Evolutionary conservation across 35 echinoderm and acorn worm species (phyloP).

Genomic region (Patiria miniata): DNA sequence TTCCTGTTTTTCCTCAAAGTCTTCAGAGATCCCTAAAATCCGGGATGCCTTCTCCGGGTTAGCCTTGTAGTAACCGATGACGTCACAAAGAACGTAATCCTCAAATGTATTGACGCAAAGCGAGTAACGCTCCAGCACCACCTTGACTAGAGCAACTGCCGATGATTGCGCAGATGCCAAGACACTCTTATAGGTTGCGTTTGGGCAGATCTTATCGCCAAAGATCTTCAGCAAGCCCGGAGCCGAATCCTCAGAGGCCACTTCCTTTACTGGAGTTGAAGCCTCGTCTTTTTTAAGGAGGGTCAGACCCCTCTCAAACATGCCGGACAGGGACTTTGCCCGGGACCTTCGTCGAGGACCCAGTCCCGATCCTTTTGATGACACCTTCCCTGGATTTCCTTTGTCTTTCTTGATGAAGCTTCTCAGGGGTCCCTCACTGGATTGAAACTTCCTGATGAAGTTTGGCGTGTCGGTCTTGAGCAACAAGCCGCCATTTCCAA

Average conservation of each 20-base stretch:
- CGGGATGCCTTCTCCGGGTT: background rate
- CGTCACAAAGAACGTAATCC: constrained; percentile 93
- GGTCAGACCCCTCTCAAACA: constrained; percentile 72
- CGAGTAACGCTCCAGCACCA: constrained; percentile 76
- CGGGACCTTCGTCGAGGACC: background rate
- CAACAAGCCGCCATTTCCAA: constrained; percentile 54
- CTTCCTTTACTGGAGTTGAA: constrained; percentile 28
- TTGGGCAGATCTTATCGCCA: constrained; percentile 66
- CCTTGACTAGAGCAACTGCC: constrained; percentile 78
- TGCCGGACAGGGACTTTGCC: constrained; percentile 48
- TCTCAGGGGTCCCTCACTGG: constrained; percentile 32
- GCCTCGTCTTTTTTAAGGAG: constrained; percentile 42
- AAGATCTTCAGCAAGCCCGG: constrained; percentile 81
- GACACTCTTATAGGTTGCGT: constrained; percentile 81
- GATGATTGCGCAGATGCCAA: constrained; percentile 75
- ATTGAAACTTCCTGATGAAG: constrained; percentile 60
- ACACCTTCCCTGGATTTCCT: background rate
- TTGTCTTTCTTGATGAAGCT: constrained; percentile 41
- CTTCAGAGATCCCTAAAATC: background rate
- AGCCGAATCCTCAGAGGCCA: constrained; percentile 52
- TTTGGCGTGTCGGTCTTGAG: constrained; percentile 69
- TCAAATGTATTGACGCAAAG: constrained; percentile 60
- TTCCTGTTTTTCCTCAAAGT: constrained; percentile 33
- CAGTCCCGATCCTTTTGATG: background rate
- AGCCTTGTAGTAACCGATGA: constrained; percentile 70